A percentile compares a stretch with the other conserved stretches of the same genome.
phyloP scores from a whole-genome alignment of 2,888 invertebrate genomes.

The Choristoneura rosaceana region DNA sequence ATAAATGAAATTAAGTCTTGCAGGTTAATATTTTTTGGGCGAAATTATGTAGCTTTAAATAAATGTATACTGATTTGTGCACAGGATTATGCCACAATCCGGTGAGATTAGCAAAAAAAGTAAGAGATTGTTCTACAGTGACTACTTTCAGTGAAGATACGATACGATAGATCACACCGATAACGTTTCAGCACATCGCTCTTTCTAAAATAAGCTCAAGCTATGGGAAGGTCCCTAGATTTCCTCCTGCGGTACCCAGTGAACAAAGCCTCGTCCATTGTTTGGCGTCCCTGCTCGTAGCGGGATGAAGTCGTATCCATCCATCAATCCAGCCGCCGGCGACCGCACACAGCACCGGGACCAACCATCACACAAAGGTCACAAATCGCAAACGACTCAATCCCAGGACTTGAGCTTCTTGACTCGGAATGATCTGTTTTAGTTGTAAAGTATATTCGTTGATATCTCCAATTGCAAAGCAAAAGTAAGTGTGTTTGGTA shows the following conservation, averaged over 20 bases:
- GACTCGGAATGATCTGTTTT: conserved; percentile 1
- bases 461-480: neutral
- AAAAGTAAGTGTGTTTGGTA: neutral
- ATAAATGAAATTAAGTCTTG: too few relatives aligned
- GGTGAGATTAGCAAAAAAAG: too few relatives aligned
- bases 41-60: too few relatives aligned
- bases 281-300: conserved; percentile 7
- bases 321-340: conserved; percentile 72
- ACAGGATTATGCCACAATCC: too few relatives aligned
- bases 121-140: too few relatives aligned
- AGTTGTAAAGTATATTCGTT: neutral
- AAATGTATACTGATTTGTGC: too few relatives aligned
- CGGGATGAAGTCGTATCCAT: conserved; percentile 75
- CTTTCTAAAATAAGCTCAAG: neutral
- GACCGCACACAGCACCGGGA: conserved; percentile 74
- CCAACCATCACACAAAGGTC: conserved; percentile 51
- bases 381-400: conserved; percentile 46
- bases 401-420: conserved; percentile 15
- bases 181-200: neutral
- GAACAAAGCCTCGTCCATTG: conserved; percentile 6
- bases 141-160: too few relatives aligned
- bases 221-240: neutral
- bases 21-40: too few relatives aligned
- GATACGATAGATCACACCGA: too few relatives aligned
- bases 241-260: neutral